Conservation (phyloP, 2,797 vertebrate species). For the Sebastolobus alascanus region DNA sequence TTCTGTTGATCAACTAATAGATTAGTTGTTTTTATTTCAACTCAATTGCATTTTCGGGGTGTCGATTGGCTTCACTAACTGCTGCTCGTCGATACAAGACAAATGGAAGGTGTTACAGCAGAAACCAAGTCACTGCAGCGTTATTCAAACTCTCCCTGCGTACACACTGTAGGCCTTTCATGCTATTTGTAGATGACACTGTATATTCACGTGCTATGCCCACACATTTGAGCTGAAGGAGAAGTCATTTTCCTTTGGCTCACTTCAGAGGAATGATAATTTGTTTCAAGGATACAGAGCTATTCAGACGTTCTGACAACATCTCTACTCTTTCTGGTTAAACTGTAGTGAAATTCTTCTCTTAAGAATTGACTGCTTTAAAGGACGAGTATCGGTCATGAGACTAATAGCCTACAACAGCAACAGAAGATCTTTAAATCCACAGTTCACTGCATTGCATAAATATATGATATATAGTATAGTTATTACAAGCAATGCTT, state of each 20-base stretch:
- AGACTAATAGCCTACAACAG: neutral
- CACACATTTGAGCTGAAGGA: slow-evolving; percentile 13
- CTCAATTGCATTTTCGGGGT: neutral
- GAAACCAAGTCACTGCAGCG: neutral
- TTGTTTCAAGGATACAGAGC: slow-evolving; percentile 3
- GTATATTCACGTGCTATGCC: slow-evolving; percentile 2
- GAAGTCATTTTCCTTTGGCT: neutral
- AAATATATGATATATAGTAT: too few relatives aligned
- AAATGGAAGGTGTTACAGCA: neutral
- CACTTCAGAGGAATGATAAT: neutral
- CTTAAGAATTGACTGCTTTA: neutral
- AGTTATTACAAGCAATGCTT: neutral
- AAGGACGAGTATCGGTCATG: neutral
- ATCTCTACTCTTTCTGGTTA: neutral
- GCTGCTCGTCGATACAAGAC: neutral
- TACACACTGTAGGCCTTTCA: neutral
- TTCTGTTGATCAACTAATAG: neutral
- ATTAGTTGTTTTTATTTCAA: neutral
- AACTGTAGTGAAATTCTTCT: neutral
- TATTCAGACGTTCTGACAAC: slow-evolving; percentile 11
- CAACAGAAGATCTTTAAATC: neutral
- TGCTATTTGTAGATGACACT: slow-evolving; percentile 5
- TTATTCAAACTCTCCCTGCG: neutral
- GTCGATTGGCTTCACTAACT: neutral
- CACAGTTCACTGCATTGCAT: neutral